A percentile compares a stretch with the other conserved stretches of the same genome.
These are phyloP conservation scores for Cylloceria caligata DNA, from an alignment of 2,888 invertebrate genomes.

Conservation along the genomic window DNA sequence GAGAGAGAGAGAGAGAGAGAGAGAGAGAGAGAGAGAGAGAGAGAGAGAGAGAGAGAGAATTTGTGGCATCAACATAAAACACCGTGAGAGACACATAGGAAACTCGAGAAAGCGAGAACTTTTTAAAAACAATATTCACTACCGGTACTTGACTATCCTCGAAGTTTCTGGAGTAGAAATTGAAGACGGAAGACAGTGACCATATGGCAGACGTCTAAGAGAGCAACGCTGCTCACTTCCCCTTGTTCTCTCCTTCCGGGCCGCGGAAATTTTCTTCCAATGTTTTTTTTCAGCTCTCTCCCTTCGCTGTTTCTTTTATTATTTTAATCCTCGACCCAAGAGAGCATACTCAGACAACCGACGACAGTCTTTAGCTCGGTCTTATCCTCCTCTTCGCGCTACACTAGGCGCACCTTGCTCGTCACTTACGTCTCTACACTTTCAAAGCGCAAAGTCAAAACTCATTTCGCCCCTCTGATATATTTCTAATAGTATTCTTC, in stretches of 20 bases:
- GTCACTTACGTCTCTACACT: constrained; percentile 3
- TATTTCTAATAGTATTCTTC: neutral
- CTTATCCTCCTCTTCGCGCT: constrained; percentile 6
- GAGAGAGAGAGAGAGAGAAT: neutral
- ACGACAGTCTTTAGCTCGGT: constrained; percentile 2
- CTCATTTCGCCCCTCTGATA: neutral
- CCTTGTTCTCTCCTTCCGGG: constrained; percentile 28
- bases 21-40: no score
- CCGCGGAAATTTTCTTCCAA: constrained; percentile 52
- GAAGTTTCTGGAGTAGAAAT: constrained; percentile 23
- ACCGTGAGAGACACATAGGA: constrained; percentile 24
- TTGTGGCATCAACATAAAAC: neutral
- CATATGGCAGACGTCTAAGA: constrained; percentile 71
- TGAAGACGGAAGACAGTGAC: constrained; percentile 59
- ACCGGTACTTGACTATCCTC: constrained; percentile 22
- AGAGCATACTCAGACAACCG: neutral
- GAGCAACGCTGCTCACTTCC: constrained; percentile 20
- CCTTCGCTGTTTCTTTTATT: constrained; percentile 17
- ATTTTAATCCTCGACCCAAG: neutral
- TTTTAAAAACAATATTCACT: constrained; percentile 64
- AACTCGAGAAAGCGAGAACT: constrained; percentile 57
- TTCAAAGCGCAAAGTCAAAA: neutral
- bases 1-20: no score
- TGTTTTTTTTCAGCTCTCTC: constrained; percentile 59
- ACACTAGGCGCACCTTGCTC: neutral